Percentiles rank a stretch among this genome's conserved stretches.
phyloP scores from a whole-genome alignment of 2,113 vertebrate species.

The Tichodroma muraria region DNA sequence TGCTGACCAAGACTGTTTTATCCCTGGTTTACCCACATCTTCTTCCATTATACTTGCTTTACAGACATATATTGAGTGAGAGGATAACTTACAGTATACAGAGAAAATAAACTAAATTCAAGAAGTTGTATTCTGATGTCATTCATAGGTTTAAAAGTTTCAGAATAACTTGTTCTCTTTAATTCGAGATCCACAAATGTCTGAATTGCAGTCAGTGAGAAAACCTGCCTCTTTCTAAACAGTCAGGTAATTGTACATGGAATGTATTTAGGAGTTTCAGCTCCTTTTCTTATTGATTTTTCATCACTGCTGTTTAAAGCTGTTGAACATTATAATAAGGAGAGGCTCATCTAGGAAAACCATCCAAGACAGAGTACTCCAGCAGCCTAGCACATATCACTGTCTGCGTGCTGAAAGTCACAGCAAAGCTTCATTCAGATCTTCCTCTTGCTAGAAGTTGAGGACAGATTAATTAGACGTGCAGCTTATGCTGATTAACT shows the following conservation, averaged over 20 bases:
- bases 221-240: not conserved
- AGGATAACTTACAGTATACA: not conserved
- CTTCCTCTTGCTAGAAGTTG: not conserved
- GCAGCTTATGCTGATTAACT: not conserved
- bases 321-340: not conserved
- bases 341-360: not conserved
- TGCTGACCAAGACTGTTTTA: not conserved
- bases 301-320: not conserved
- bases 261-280: not conserved
- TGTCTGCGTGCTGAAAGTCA: not conserved
- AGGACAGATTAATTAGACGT: constrained; percentile 21
- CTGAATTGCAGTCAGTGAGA: not conserved
- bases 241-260: not conserved
- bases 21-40: not conserved
- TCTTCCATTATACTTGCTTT: not conserved
- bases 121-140: not conserved
- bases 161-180: not conserved
- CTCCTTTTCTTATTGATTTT: not conserved
- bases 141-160: not conserved
- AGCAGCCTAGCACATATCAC: not conserved
- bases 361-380: not conserved
- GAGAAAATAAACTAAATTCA: not conserved
- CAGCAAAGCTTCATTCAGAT: not conserved
- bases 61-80: not conserved
- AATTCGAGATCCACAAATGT: not conserved